These are phyloP conservation scores for Miichthys miiuy DNA, from an alignment of 2,797 vertebrate species.

Conservation along the genomic window DNA sequence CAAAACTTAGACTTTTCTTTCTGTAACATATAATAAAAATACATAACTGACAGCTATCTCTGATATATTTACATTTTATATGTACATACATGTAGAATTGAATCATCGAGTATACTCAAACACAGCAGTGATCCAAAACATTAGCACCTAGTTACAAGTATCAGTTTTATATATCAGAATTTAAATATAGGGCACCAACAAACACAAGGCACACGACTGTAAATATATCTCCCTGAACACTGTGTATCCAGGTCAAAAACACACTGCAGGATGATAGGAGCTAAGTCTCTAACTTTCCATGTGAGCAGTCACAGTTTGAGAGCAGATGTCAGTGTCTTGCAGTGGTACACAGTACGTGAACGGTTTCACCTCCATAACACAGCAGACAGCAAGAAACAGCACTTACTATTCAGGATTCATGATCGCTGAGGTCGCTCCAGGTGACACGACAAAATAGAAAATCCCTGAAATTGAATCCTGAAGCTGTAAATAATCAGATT, in stretches of 20 bases:
- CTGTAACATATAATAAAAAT: background rate
- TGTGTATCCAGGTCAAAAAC: background rate
- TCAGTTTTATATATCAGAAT: background rate
- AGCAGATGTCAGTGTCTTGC: background rate
- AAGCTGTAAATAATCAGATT: background rate
- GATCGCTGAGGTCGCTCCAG: constrained; percentile 35
- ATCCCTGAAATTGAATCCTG: constrained; percentile 13
- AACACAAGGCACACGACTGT: background rate
- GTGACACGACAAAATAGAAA: background rate
- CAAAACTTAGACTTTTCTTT: background rate
- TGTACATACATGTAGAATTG: background rate
- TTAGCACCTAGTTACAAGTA: background rate
- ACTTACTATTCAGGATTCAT: constrained; percentile 91
- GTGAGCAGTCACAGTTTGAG: background rate
- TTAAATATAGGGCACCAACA: background rate
- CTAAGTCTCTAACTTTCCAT: background rate
- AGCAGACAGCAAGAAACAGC: background rate
- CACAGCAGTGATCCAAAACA: background rate
- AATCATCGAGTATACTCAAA: background rate
- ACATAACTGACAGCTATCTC: background rate
- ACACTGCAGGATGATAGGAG: background rate
- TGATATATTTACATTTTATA: no score
- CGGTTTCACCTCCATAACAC: background rate
- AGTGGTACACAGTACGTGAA: background rate
- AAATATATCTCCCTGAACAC: background rate